Evolutionary conservation across 2,113 vertebrate genomes (phyloP), one percentile per base, ranked within the genome.

Genomic region (Podarcis cretensis): DNA sequence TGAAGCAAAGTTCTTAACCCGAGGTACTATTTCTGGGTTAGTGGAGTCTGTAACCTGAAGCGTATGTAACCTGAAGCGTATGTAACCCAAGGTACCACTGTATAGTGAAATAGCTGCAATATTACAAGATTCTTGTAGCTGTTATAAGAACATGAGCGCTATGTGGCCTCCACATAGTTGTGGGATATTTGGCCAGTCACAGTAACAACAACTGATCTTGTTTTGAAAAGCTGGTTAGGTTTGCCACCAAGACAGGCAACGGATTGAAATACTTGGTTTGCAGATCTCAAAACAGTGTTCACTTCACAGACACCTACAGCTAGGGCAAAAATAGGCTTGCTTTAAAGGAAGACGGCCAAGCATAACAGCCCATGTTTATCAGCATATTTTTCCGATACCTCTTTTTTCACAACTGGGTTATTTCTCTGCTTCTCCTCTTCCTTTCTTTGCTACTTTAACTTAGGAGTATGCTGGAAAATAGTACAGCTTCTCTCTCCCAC

Each of bases 181-280:
- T 23, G 63, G 85, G 87, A 3, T 1, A 0, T 0, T 4, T 81
- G 32, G 27, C 35, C 6, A 25, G 3, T 48, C 48, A 10, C 48
- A 48, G 48, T 48, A 48, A 48, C 48, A 48, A 48, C 2, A 48
- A 48, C 48, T 48, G 48, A 68, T 20, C 25, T 68, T 68, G 66
- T 68, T 68, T 23, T 68, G 23, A 6, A 74, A 74, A 32, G 9
- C 27, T n/a, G 23, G 7, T 78, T 86, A 76, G 27, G 66, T 76
- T 85, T 91, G 83, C 30, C 23, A 14, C 37, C 88, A 32, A 68
- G 89, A 80, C 87, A 91, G 0, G n/a, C 86, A 91, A 59, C 1
- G 6, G 23, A 48, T 78, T 43, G 35, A 89, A 27, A 77, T n/a
- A 2, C 43, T 77, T 57, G 37, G 2, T 54, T 25, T 82, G 73